Evolutionary conservation across 2,113 vertebrate species (phyloP), one percentile per base, ranked within the genome.

Genomic region (Labrus mixtus): DNA sequence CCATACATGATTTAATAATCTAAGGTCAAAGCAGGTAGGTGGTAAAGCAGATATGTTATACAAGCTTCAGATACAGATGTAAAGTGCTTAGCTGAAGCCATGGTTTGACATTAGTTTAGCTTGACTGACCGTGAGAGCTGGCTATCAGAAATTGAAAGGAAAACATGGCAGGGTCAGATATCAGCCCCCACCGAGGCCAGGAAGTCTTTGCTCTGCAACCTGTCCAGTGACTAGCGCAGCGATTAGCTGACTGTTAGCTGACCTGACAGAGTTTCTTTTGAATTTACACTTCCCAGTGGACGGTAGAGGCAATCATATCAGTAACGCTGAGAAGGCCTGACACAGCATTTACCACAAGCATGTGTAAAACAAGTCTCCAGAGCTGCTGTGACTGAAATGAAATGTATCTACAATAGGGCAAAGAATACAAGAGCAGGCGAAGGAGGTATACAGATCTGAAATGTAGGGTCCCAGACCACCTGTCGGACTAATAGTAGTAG

Each of bases 301-400:
- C 73, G 62, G 76, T 60, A 61, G 50, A 77, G 50, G 79, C 81
- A 89, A 82, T 89, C 82, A 81, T 87, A 91, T 88, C 90, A 60
- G 82, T 86, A 86, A 79, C 64, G 48, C 75, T 66, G 80, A 90
- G 78, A 83, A 85, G 55, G 68, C 87, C 87, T 92, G 85, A 89
- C 84, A 36, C 85, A 90, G 87, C 85, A 84, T 51, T 78, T 81
- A 71, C 62, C 76, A 57, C 6, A 73, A 55, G 81, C 50, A 13
- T 59, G 82, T 84, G 87, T 87, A 87, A 91, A 91, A 89, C 87
- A 92, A 88, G 81, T 81, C 70, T 77, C 72, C 45, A 48, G 67
- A 78, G 75, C 56, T 53, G 73, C 68, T 41, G 29, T 53, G 51
- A 75, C 59, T 80, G 68, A 87, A 88, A 83, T 73, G 43, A 84